A percentile compares a stretch with the other conserved stretches of the same genome.
Evolutionary conservation across 2,888 invertebrate genomes (phyloP).

Genomic region (Notodonta dromedarius): DNA sequence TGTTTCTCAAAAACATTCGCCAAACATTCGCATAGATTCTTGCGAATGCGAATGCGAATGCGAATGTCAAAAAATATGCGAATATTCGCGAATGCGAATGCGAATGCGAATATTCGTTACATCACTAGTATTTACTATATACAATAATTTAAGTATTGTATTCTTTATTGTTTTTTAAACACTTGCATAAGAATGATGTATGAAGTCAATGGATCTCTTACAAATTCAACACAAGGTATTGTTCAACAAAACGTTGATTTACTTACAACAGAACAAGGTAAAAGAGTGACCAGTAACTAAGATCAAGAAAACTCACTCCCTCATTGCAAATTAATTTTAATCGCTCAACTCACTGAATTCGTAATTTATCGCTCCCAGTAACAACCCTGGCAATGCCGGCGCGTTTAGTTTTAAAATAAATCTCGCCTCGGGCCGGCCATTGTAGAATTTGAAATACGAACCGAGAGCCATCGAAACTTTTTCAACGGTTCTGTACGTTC

Average conservation of each 20-base stretch:
- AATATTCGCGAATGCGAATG: no score
- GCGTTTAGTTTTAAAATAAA: constrained; percentile 45
- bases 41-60: no score
- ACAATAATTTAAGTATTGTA: no score
- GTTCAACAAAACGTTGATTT: no score
- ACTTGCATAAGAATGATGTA: no score
- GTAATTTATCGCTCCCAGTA: constrained; percentile 36
- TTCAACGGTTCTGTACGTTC: constrained; percentile 44
- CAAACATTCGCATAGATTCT: no score
- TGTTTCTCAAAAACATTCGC: no score
- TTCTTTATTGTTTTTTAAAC: no score
- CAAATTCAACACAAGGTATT: no score
- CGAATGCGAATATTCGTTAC: no score
- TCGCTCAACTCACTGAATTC: constrained; percentile 35
- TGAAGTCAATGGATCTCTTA: neutral
- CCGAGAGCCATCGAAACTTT: constrained; percentile 54
- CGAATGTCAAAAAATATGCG: no score
- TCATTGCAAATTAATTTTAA: constrained; percentile 30
- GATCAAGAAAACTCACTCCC: neutral
- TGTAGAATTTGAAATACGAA: constrained; percentile 52
- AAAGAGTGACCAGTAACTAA: neutral
- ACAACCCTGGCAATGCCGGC: constrained; percentile 32
- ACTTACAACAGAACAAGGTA: neutral
- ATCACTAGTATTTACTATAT: no score
- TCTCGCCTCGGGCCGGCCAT: constrained; percentile 34